phyloP scores from a whole-genome alignment of 2,888 invertebrate genomes.

The Sesia apiformis region DNA sequence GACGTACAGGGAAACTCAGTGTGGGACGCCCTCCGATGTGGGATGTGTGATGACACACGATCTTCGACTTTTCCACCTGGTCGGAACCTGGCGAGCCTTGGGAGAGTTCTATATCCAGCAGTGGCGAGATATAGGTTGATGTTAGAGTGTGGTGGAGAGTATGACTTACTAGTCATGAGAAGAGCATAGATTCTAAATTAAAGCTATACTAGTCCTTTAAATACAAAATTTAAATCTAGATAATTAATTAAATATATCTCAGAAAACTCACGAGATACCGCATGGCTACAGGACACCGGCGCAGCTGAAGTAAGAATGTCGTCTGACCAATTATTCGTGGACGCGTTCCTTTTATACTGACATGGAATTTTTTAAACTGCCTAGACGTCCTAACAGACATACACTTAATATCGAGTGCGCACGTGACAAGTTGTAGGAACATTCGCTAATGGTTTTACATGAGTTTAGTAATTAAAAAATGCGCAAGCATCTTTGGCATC shows the following conservation, averaged over 20 bases:
- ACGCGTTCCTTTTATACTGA: conserved; percentile 49
- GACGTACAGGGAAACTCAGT: no score
- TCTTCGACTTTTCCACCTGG: no score
- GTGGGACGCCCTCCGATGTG: no score
- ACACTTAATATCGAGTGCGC: not conserved
- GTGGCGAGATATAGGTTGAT: no score
- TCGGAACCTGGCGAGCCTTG: no score
- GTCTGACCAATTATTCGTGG: conserved; percentile 35
- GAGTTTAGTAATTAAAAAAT: not conserved
- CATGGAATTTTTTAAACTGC: conserved; percentile 28
- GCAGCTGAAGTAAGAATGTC: conserved; percentile 33
- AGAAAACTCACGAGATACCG: conserved; percentile 46
- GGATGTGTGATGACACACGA: no score
- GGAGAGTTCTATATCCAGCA: no score
- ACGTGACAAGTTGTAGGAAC: not conserved
- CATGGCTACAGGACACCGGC: conserved; percentile 39
- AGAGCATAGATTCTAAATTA: no score
- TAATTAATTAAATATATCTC: not conserved
- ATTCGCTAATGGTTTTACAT: not conserved
- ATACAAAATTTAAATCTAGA: no score
- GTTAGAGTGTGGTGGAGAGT: no score
- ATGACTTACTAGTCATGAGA: no score
- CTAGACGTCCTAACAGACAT: conserved; percentile 22
- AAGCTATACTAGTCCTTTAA: no score
- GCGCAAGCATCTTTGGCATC: not conserved